phyloP scores from a whole-genome alignment of 37 sponge, comb jelly and placozoan species.

The Bolinopsis microptera region DNA sequence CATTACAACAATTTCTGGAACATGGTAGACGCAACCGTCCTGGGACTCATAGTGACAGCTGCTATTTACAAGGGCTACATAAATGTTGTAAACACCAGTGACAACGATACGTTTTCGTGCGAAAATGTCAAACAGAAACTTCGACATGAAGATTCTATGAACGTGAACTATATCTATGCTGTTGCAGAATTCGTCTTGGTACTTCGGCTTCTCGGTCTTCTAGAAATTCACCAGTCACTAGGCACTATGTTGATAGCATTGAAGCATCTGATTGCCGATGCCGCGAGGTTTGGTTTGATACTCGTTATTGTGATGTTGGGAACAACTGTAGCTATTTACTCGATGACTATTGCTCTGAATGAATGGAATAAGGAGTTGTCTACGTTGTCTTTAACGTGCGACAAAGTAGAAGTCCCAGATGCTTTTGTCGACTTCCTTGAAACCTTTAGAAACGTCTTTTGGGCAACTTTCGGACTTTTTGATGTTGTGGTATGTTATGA shows the following conservation, averaged over 20 bases:
- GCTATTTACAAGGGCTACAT: background rate
- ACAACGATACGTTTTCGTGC: background rate
- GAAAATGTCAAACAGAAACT: background rate
- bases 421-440: background rate
- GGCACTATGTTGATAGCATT: background rate
- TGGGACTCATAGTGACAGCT: background rate
- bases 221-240: background rate
- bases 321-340: background rate
- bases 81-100: background rate
- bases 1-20: slow-evolving; percentile 20
- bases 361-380: slow-evolving; percentile 6
- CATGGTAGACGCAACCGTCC: background rate
- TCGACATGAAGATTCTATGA: background rate
- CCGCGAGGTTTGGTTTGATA: background rate
- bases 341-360: background rate
- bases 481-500: slow-evolving; percentile 8
- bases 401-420: background rate
- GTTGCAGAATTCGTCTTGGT: background rate
- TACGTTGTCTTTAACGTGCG: background rate
- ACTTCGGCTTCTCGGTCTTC: background rate
- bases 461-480: slow-evolving; percentile 16
- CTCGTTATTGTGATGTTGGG: background rate
- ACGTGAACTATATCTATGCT: slow-evolving; percentile 2
- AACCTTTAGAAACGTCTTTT: background rate
- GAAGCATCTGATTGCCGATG: background rate